Base-by-base conservation (phyloP, 2,113 vertebrate genomes). In the Vireo altiloquus region DNA sequence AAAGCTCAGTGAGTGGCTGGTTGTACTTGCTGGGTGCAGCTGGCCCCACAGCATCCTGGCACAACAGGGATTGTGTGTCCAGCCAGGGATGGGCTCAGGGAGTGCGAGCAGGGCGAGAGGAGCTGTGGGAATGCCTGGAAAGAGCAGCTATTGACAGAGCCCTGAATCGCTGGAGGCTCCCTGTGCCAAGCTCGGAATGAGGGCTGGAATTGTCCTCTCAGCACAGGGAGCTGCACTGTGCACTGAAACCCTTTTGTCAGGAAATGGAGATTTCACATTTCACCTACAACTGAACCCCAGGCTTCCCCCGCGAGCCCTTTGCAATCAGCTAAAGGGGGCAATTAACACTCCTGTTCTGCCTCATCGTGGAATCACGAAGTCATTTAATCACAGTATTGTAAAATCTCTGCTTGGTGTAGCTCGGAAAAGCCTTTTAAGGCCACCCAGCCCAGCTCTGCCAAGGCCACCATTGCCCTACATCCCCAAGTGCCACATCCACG, bases 1-100 rank as follows among this genome's bases (percentile, higher is more conserved):
- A 18, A 66, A 81, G 57, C 74, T 64, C 2, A 0, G 5, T 4
- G 52, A 28, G 66, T 0, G 3, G 4, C 24, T 44, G 16, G 56
- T 8, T 30, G 54, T 7, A 1, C 7, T 86, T 2, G 30, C 13
- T 76, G 69, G 5, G n/a, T 53, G 60, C 3, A 0, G 44, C 8
- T 16, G 44, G 44, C 65, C 9, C 2, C 6, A 72, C 74, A 57
- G 69, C 79, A 27, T 5, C 84, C 70, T 23, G 8, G 54, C 7
- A 85, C 87, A 68, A 24, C 6, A 16, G 1, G 28, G 2, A 39
- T 12, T 39, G 0, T 44, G 87, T 88, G 91, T 53, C n/a, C 64
- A 28, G 91, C 37, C 20, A 0, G 23, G 49, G 9, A 24, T 15
- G 70, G 59, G 53, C 9, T 6, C 56, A 5, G 57, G 37, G 70